phyloP scores from a whole-genome alignment of 2,888 invertebrate species.

The Sarcophaga subvicina region DNA sequence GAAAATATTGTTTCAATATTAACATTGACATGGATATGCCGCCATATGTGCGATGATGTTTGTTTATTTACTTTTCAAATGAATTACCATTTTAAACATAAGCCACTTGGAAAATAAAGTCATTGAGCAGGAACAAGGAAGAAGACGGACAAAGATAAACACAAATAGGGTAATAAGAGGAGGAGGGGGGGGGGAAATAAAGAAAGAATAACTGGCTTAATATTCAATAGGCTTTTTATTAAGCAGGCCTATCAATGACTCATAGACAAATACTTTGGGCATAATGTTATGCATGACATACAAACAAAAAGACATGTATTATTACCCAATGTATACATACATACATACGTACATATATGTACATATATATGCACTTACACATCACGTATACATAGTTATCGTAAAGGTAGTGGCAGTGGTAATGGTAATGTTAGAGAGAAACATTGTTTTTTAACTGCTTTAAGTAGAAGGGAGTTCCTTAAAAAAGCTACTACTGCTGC shows the following conservation, averaged over 20 bases:
- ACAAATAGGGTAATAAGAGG: neutral
- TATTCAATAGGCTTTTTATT: slow-evolving; percentile 42
- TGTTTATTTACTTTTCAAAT: neutral
- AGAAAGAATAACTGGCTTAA: slow-evolving; percentile 23
- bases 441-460: neutral
- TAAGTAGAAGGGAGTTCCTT: neutral
- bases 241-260: slow-evolving; percentile 48
- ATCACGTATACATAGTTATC: neutral
- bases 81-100: neutral
- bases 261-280: slow-evolving; percentile 31
- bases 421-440: neutral
- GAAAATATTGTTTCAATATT: too few species aligned
- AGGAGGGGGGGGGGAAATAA: neutral
- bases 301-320: too few species aligned
- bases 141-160: neutral
- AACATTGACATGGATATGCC: too few species aligned
- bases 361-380: too few species aligned
- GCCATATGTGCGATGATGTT: neutral
- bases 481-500: neutral
- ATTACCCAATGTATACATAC: too few species aligned
- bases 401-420: neutral
- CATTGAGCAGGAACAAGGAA: slow-evolving; percentile 12
- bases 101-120: slow-evolving; percentile 29
- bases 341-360: too few species aligned
- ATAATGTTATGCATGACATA: slow-evolving; percentile 11